A percentile compares a stretch with the other conserved stretches of the same genome.
These are phyloP conservation scores for Alexandromys fortis DNA, from an alignment of 2,113 vertebrate genomes.

Conservation along the genomic window DNA sequence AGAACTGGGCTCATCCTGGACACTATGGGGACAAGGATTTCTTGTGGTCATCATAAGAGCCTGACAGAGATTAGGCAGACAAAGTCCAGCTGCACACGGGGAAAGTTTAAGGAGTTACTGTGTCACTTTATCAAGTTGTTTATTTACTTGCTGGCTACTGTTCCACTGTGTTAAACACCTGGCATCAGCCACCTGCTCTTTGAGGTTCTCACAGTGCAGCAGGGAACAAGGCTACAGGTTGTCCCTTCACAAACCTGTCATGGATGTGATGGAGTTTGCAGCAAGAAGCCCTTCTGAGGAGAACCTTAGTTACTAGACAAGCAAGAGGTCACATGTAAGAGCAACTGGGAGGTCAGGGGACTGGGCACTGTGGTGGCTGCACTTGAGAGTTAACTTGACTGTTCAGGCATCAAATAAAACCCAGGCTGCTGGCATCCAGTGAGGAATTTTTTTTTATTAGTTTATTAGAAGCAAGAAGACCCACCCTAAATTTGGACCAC, in stretches of 20 bases:
- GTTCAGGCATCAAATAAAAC: not conserved
- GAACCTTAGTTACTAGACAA: not conserved
- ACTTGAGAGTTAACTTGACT: not conserved
- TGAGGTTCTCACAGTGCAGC: no score
- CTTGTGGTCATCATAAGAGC: no score
- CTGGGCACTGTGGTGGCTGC: not conserved
- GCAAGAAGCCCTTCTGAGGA: not conserved
- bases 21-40: no score
- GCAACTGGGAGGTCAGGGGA: rapidly evolving
- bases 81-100: not conserved
- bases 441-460: not conserved
- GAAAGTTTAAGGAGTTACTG: not conserved
- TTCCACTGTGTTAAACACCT: not conserved
- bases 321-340: not conserved
- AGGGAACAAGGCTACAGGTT: no score
- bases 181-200: no score
- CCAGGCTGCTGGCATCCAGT: not conserved
- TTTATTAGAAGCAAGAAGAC: not conserved
- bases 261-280: not conserved
- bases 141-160: not conserved
- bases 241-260: no score
- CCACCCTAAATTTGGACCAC: not conserved
- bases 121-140: not conserved
- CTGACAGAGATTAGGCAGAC: no score
- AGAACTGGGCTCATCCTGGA: no score